phyloP scores from a whole-genome alignment of 64 coral and sea anemone species.

The Porites lutea region DNA sequence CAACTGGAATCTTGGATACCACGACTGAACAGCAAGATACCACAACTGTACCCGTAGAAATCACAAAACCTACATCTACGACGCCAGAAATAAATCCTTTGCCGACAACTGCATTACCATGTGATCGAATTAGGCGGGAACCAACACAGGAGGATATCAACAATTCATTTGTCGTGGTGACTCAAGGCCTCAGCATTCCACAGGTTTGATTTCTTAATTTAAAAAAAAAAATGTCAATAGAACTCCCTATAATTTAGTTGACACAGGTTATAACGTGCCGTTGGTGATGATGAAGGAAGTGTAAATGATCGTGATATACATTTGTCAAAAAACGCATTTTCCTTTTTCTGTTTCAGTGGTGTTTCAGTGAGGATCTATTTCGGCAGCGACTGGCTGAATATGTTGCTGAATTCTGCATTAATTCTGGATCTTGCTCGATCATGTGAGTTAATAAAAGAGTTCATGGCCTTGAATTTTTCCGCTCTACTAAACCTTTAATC shows the following conservation, averaged over 20 bases:
- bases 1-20: too few species aligned
- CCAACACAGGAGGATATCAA: not conserved
- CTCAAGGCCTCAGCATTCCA: not conserved
- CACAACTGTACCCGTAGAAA: too few species aligned
- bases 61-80: too few species aligned
- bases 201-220: conserved; percentile 2
- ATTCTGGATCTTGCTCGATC: not conserved
- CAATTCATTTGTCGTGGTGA: not conserved
- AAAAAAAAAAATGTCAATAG: not conserved
- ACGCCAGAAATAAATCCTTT: not conserved
- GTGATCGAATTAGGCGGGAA: not conserved
- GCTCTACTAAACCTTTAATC: too few species aligned
- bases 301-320: too few species aligned
- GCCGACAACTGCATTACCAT: not conserved
- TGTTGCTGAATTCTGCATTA: not conserved
- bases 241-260: not conserved
- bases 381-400: not conserved
- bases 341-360: not conserved
- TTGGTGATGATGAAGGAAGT: too few species aligned
- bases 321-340: not conserved
- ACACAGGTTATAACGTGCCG: too few species aligned
- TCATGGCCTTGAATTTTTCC: too few species aligned
- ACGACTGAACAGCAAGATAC: too few species aligned
- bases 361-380: not conserved
- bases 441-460: not conserved